Percentiles rank a stretch among this genome's conserved stretches.
Evolutionary conservation across 2,113 vertebrate species (phyloP).

Genomic region (Holacanthus passer): DNA sequence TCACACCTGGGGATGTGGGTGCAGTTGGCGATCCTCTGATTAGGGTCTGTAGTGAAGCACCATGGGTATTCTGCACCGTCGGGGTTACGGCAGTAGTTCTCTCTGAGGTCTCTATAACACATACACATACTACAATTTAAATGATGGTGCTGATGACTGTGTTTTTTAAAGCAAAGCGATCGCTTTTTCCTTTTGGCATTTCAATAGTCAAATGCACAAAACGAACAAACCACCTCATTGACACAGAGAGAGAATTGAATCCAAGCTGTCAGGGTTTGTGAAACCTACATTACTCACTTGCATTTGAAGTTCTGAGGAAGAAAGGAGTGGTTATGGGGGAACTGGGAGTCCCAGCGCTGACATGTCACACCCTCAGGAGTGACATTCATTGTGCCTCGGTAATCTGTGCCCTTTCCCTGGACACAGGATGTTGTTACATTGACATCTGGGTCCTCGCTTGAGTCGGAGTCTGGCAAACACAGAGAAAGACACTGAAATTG

Average conservation of each 20-base stretch:
- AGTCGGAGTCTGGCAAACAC: slow-evolving; percentile 63
- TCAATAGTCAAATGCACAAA: slow-evolving; percentile 31
- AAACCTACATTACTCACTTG: slow-evolving; percentile 89
- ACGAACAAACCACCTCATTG: not conserved
- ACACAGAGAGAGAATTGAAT: slow-evolving; percentile 5
- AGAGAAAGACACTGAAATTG: slow-evolving; percentile 4
- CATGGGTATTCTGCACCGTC: slow-evolving; percentile 95
- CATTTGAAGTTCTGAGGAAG: slow-evolving; percentile 95
- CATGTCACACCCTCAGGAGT: slow-evolving; percentile 92
- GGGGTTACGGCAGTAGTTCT: slow-evolving; percentile 97
- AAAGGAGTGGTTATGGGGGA: slow-evolving; percentile 93
- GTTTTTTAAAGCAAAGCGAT: not conserved
- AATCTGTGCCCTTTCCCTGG: slow-evolving; percentile 89
- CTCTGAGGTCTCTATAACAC: slow-evolving; percentile 89
- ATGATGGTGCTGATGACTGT: slow-evolving; percentile 55
- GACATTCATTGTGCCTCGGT: slow-evolving; percentile 88
- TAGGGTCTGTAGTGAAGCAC: slow-evolving; percentile 97
- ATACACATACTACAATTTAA: slow-evolving; percentile 65
- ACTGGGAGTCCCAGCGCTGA: slow-evolving; percentile 94
- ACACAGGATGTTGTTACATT: slow-evolving; percentile 86
- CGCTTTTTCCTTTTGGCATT: slow-evolving; percentile 3
- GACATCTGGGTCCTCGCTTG: slow-evolving; percentile 61
- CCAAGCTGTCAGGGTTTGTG: not conserved
- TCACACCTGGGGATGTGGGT: slow-evolving; percentile 95
- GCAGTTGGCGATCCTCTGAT: slow-evolving; percentile 92